These are phyloP conservation scores for Cardiocondyla obscurior DNA, from an alignment of 1,140 invertebrate genomes.

Conservation along the genomic window DNA sequence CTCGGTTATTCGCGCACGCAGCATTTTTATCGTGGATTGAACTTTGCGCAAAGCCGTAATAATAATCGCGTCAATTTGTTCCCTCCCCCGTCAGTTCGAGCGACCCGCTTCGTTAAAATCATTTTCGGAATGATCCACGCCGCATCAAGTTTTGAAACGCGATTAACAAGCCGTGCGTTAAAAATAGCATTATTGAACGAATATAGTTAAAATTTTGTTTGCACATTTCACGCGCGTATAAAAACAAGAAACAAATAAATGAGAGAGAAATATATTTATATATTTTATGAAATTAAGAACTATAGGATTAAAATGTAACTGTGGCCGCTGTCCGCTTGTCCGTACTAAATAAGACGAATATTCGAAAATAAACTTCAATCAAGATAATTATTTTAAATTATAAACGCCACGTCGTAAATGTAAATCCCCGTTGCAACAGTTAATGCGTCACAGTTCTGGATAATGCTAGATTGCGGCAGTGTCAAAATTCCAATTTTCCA, in stretches of 20 bases:
- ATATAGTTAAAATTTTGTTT: slow-evolving; percentile 10
- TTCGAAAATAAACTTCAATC: too few species aligned
- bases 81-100: neutral
- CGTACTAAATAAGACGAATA: too few species aligned
- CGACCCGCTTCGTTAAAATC: slow-evolving; percentile 14
- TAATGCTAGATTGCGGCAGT: slow-evolving; percentile 3
- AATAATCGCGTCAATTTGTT: slow-evolving; percentile 24
- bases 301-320: too few species aligned
- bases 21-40: slow-evolving; percentile 55
- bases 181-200: slow-evolving; percentile 7
- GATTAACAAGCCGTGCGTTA: neutral
- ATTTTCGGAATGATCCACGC: slow-evolving; percentile 22
- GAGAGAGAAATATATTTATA: too few species aligned
- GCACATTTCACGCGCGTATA: neutral
- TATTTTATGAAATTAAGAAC: too few species aligned
- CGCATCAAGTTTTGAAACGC: neutral
- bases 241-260: too few species aligned
- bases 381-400: too few species aligned
- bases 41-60: slow-evolving; percentile 34
- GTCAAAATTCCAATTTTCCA: slow-evolving; percentile 13
- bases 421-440: neutral
- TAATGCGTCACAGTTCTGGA: neutral
- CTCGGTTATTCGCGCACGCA: slow-evolving; percentile 53
- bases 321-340: too few species aligned
- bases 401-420: too few species aligned